Evolutionary conservation across 2,797 vertebrate genomes (phyloP).

Genomic region (Hephaestus fuliginosus): DNA sequence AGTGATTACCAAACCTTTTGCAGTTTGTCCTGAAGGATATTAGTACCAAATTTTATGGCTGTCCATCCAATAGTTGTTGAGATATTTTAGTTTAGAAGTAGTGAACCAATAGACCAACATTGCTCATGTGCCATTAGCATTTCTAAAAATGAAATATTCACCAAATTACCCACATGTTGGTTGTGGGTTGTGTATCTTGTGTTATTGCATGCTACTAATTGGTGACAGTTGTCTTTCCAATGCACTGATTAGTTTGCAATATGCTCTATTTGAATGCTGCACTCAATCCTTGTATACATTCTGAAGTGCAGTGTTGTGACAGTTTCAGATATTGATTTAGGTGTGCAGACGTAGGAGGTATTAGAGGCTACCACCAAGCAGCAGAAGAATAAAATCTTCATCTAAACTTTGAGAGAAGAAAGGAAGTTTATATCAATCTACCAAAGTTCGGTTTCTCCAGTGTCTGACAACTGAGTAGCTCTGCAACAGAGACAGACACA

Average conservation of each 20-base stretch:
- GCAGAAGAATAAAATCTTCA: not conserved
- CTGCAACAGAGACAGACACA: not conserved
- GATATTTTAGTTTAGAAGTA: not conserved
- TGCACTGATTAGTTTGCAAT: not conserved
- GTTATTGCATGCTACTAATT: conserved; percentile 8
- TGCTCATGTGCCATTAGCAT: no score
- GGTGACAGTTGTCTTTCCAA: conserved; percentile 6
- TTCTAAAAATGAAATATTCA: no score
- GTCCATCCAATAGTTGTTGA: not conserved
- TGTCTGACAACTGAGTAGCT: not conserved
- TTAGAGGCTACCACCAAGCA: conserved; percentile 2
- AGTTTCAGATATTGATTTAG: not conserved
- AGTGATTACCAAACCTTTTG: not conserved
- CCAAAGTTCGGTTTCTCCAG: not conserved
- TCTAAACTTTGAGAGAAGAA: not conserved
- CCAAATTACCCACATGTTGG: not conserved
- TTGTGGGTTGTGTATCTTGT: not conserved
- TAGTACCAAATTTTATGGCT: not conserved
- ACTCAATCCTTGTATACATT: not conserved
- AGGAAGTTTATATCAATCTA: not conserved
- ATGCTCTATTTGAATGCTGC: not conserved
- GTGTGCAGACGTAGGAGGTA: not conserved
- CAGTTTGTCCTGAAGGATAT: not conserved
- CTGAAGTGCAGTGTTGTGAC: not conserved
- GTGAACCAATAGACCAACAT: no score